Evolutionary conservation across 2,113 vertebrate species (phyloP).

Genomic region (Paramormyrops kingsleyae): DNA sequence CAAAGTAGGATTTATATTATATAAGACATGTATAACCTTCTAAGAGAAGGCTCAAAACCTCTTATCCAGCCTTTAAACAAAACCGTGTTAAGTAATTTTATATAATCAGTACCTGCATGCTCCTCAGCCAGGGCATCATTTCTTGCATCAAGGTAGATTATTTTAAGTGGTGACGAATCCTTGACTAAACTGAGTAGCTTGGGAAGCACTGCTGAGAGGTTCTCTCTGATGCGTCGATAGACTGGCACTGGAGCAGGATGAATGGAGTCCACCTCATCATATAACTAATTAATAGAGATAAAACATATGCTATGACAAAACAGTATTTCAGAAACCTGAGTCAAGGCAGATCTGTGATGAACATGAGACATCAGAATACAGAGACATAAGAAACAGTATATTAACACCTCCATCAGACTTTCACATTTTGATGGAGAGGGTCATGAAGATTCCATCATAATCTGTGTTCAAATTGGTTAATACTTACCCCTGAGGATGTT

Average conservation of each 20-base stretch:
- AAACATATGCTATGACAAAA: background rate
- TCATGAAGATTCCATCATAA: background rate
- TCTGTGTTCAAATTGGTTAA: background rate
- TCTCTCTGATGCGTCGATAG: background rate
- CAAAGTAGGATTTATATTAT: background rate
- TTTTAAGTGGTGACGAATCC: background rate
- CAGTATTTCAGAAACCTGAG: too few species aligned
- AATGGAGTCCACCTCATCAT: background rate
- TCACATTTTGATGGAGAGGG: too few species aligned
- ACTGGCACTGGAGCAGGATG: background rate
- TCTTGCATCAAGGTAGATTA: background rate
- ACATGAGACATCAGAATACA: too few species aligned
- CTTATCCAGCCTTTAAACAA: background rate
- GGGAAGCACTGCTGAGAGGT: background rate
- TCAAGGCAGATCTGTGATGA: too few species aligned
- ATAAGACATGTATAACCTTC: background rate
- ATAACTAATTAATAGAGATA: background rate
- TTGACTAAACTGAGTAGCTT: background rate
- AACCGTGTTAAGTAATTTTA: background rate
- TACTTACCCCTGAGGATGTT: background rate
- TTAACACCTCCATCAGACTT: too few species aligned
- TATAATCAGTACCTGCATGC: background rate
- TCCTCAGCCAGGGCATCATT: constrained; percentile 1
- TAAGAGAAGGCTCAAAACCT: background rate
- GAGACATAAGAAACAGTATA: too few species aligned